These are phyloP conservation scores for Hipposideros larvatus DNA, from an alignment of 2,797 vertebrate genomes.

Conservation along the genomic window DNA sequence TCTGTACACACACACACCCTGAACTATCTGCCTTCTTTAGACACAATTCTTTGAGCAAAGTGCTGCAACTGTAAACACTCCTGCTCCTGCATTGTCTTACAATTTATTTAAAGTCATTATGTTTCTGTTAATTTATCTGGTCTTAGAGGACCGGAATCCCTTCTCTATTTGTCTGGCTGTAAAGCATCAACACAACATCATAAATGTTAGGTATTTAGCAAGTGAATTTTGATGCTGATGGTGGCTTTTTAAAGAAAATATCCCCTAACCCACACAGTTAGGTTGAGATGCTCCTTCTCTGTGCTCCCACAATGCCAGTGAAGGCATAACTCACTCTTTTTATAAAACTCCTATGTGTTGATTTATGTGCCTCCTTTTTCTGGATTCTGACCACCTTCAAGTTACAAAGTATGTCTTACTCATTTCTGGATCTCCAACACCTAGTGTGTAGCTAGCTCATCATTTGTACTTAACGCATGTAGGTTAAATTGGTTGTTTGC, in stretches of 20 bases:
- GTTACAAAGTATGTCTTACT: not conserved
- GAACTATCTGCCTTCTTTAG: not conserved
- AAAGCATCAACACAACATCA: not conserved
- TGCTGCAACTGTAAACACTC: not conserved
- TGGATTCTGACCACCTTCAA: not conserved
- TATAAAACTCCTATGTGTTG: not conserved
- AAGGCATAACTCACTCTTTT: not conserved
- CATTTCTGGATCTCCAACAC: not conserved
- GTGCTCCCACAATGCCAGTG: not conserved
- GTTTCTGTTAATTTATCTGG: not conserved
- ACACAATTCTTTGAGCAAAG: not conserved
- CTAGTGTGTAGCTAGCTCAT: not conserved
- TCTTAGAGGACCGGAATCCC: not conserved
- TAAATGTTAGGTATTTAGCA: not conserved
- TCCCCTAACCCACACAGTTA: not conserved
- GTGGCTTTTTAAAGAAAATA: not conserved
- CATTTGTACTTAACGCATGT: not conserved
- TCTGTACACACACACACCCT: not conserved
- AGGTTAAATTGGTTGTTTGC: not conserved
- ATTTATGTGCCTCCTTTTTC: not conserved
- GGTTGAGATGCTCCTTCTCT: not conserved
- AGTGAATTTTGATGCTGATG: not conserved
- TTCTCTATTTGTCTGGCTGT: not conserved
- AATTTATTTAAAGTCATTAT: conserved; percentile 2
- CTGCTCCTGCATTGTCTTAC: not conserved